Evolutionary conservation across 2,888 invertebrate genomes (phyloP), one percentile per base, ranked within the genome.

Genomic region (Geotrupes spiniger): DNA sequence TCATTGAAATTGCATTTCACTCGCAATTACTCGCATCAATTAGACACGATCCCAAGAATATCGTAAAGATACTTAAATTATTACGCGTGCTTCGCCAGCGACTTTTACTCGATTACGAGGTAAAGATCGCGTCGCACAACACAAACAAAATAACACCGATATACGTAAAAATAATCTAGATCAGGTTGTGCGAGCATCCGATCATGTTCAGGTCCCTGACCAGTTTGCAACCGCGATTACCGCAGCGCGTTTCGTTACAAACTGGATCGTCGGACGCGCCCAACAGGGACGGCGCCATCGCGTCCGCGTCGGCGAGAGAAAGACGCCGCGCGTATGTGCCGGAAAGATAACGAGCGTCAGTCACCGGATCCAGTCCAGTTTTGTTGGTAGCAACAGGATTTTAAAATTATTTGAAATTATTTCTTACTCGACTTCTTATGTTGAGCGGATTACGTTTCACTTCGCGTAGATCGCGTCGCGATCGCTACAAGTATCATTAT

Each of bases 121-220:
- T 36, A 43, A 40, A 26, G 39, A 27, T 14, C 10, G 3, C 2
- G 29, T 8, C 28, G 11, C 29, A 16, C 9, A 15, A 41, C 8
- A 28, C 9, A 6, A 29, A 41, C 27, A 41, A 15, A 16, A 17
- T 17, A 29, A 41, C 29, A 31, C 28, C 2, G 11, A 2, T 6
- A 40, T 28, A 41, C 16, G 10, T 25, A 43, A 36, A 36, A 51
- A 51, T 43, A 49, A 49, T 49, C 45, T 40, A 48, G 54, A 54
- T 54, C 54, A 50, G 50, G 54, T 50, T 43, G 42, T 47, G 51
- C 49, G 49, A 46, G 46, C 38, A 33, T 33, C 25, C 36, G 33
- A 33, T 33, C 33, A 15, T 15, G 33, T 33, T 33, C 33, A 15
- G 33, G 33, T 33, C 33, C 15, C 33, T 33, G 33, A 33, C 33